Evolutionary conservation across 2,797 vertebrate genomes (phyloP).

Genomic region (Leptatherina wallacei): DNA sequence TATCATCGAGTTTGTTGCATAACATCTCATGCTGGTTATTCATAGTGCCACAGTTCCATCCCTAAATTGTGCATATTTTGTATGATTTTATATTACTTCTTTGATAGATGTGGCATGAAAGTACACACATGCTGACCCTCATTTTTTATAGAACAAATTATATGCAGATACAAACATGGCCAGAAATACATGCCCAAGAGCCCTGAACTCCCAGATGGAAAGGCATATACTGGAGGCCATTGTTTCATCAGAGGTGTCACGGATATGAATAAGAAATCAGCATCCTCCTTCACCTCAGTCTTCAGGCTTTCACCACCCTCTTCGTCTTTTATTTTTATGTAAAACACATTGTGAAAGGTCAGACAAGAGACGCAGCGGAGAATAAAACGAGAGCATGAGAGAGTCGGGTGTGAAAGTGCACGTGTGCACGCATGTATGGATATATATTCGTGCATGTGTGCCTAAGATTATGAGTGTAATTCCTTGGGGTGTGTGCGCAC

Average conservation of each 20-base stretch:
- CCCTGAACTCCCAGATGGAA: conserved; percentile 31
- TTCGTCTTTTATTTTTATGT: conserved; percentile 78
- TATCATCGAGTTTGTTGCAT: background rate
- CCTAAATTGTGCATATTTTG: background rate
- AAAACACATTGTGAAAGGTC: conserved; percentile 84
- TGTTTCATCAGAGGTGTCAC: conserved; percentile 69
- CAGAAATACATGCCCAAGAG: conserved; percentile 5
- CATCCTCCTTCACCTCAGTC: conserved; percentile 62
- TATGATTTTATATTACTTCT: background rate
- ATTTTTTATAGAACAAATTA: background rate
- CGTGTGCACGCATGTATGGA: conserved; percentile 33
- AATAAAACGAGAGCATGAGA: conserved; percentile 53
- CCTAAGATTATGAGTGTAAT: conserved; percentile 45
- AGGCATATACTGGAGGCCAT: conserved; percentile 41
- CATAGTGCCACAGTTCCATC: background rate
- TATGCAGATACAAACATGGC: conserved; percentile 3
- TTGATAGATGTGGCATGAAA: background rate
- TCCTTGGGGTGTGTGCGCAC: conserved; percentile 27
- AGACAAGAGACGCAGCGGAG: conserved; percentile 60
- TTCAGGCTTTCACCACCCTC: conserved; percentile 52
- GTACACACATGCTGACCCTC: background rate
- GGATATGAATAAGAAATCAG: conserved; percentile 73
- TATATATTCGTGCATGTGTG: conserved; percentile 39
- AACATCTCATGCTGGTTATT: background rate
- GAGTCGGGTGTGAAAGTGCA: conserved; percentile 29